Evolutionary conservation across 2,888 invertebrate genomes (phyloP).

Genomic region (Nymphalis c-album): DNA sequence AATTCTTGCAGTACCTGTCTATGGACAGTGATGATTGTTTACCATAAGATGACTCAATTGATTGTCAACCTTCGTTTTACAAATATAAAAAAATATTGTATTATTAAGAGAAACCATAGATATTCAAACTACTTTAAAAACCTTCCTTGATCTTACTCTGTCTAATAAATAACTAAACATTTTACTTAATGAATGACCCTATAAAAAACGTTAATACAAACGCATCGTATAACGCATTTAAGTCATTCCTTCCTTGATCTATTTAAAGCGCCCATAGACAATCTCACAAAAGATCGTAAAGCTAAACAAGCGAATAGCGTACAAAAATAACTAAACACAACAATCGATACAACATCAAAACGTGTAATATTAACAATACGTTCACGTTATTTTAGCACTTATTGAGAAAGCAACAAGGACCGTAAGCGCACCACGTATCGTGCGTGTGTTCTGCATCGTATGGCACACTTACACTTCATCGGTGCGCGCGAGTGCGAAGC

Average conservation of each 20-base stretch:
- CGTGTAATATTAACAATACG: not conserved
- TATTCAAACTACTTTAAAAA: not conserved
- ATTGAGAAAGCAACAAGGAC: not conserved
- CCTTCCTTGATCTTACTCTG: not conserved
- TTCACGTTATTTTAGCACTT: not conserved
- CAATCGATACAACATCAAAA: conserved; percentile 11
- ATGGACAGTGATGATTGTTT: no score
- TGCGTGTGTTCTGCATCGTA: conserved; percentile 12
- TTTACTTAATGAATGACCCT: not conserved
- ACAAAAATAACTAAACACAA: conserved; percentile 24
- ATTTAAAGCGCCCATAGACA: conserved; percentile 20
- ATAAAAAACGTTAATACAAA: not conserved
- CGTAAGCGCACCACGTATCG: not conserved
- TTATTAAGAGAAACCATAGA: not conserved
- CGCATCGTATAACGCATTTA: conserved; percentile 7
- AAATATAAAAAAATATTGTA: no score
- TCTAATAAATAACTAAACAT: not conserved
- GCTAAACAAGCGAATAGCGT: conserved; percentile 11
- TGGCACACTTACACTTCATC: conserved; percentile 14
- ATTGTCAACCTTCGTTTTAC: no score
- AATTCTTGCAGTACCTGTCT: no score
- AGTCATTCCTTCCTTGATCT: conserved; percentile 23
- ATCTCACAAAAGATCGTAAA: conserved; percentile 31
- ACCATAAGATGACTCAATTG: no score
- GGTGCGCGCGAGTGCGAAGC: conserved; percentile 13